A percentile compares a stretch with the other conserved stretches of the same genome.
Evolutionary conservation across 2,797 vertebrate genomes (phyloP).

Genomic region (Iguana delicatissima): DNA sequence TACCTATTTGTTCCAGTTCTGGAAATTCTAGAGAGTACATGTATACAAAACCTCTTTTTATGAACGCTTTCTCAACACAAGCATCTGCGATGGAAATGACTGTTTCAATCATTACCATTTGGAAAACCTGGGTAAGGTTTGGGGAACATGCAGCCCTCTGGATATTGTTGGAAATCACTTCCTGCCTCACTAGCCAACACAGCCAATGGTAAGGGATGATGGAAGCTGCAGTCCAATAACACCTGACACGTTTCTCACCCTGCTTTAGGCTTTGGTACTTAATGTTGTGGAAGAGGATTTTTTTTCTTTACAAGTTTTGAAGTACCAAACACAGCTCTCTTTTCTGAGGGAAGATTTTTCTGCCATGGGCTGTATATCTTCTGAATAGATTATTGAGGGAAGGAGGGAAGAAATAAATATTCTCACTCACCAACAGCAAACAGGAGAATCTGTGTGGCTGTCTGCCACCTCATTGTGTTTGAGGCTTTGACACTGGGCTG

Average conservation of each 20-base stretch:
- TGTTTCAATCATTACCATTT: neutral
- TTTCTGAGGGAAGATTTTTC: neutral
- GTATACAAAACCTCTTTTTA: no score
- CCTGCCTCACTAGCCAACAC: neutral
- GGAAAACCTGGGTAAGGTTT: neutral
- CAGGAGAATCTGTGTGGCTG: slow-evolving; percentile 20
- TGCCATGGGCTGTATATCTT: neutral
- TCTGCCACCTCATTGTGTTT: neutral
- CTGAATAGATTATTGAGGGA: neutral
- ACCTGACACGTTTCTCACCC: neutral
- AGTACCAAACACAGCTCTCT: neutral
- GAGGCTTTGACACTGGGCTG: neutral
- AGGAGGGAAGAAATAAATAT: neutral
- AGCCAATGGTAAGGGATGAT: neutral
- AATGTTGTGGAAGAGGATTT: neutral
- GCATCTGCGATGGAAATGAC: no score
- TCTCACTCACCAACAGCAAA: slow-evolving; percentile 64
- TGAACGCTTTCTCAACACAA: no score
- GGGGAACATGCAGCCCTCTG: neutral
- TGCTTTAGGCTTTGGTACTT: neutral
- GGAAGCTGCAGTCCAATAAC: neutral
- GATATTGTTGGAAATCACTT: neutral
- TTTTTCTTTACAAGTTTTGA: slow-evolving; percentile 4
- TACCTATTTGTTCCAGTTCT: no score
- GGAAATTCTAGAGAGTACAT: no score